A percentile compares a stretch with the other conserved stretches of the same genome.
These are phyloP conservation scores for Drosophila nigricruria DNA, from an alignment of 2,888 invertebrate genomes.

Conservation along the genomic window DNA sequence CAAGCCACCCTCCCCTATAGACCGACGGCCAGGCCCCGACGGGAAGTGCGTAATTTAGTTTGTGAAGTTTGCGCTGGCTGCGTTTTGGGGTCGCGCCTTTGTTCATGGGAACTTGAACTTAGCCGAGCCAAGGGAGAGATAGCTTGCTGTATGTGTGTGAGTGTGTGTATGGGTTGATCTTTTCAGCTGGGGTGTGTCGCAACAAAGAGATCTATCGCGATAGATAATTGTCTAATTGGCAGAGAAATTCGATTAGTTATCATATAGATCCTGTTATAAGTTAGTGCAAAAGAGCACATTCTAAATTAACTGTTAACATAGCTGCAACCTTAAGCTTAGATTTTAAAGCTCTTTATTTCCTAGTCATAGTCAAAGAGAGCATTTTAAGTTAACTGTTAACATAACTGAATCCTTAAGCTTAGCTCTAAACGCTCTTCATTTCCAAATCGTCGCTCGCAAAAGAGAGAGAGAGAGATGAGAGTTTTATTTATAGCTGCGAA, in stretches of 20 bases:
- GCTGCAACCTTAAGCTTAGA: too few relatives aligned
- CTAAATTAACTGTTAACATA: too few relatives aligned
- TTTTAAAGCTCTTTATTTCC: too few relatives aligned
- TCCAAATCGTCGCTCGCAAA: not conserved
- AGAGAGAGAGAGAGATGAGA: not conserved
- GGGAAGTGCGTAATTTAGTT: conserved; percentile 82
- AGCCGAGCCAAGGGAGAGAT: conserved; percentile 14
- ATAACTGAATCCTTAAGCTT: not conserved
- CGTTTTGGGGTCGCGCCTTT: conserved; percentile 71
- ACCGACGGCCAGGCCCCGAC: conserved; percentile 50
- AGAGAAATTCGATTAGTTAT: conserved; percentile 7
- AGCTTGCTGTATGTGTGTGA: conserved; percentile 8
- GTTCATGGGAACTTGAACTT: conserved; percentile 76
- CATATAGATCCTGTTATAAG: not conserved
- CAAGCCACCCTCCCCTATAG: conserved; percentile 60
- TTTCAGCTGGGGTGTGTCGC: conserved; percentile 35
- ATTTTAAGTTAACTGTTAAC: not conserved
- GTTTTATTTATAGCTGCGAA: not conserved
- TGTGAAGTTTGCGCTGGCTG: conserved; percentile 62
- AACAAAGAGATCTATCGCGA: not conserved
- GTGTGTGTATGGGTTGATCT: conserved; percentile 51
- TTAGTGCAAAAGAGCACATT: too few relatives aligned
- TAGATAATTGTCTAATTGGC: conserved; percentile 40
- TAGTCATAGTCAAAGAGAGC: too few relatives aligned
- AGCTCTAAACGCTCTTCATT: not conserved